Evolutionary conservation across 2,113 vertebrate species (phyloP).

Genomic region (Centropus unirufus): DNA sequence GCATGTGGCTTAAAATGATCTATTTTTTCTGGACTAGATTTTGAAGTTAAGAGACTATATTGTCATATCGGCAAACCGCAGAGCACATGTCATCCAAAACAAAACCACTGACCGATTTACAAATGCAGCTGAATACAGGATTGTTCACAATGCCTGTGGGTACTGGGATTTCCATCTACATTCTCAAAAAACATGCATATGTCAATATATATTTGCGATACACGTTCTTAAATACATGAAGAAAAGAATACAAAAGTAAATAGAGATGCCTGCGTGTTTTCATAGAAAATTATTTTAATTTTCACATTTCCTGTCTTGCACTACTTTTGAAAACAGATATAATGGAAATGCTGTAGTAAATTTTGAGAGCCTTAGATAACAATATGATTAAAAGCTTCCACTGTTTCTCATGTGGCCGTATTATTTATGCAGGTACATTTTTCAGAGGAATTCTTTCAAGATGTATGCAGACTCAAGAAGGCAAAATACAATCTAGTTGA

Average conservation of each 20-base stretch:
- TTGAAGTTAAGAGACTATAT: not conserved
- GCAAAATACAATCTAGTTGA: not conserved
- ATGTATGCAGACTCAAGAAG: not conserved
- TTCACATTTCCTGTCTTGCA: not conserved
- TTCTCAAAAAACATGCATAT: not conserved
- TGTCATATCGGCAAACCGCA: not conserved
- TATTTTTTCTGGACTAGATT: slow-evolving; percentile 38
- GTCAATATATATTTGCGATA: not conserved
- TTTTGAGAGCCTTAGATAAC: not conserved
- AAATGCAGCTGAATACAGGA: not conserved
- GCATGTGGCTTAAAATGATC: not conserved
- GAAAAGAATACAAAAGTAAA: not conserved
- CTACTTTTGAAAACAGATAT: not conserved
- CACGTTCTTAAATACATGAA: not conserved
- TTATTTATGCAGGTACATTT: not conserved
- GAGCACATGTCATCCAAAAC: not conserved
- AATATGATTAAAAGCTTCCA: not conserved
- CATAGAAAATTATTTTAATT: not conserved
- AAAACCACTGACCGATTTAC: not conserved
- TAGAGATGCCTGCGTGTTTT: not conserved
- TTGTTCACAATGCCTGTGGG: not conserved
- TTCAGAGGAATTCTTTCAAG: not conserved
- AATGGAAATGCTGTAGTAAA: not conserved
- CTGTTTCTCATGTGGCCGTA: not conserved
- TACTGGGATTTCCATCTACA: not conserved